Base-by-base conservation (phyloP, 2,113 vertebrate genomes). In the Arothron firmamentum region DNA sequence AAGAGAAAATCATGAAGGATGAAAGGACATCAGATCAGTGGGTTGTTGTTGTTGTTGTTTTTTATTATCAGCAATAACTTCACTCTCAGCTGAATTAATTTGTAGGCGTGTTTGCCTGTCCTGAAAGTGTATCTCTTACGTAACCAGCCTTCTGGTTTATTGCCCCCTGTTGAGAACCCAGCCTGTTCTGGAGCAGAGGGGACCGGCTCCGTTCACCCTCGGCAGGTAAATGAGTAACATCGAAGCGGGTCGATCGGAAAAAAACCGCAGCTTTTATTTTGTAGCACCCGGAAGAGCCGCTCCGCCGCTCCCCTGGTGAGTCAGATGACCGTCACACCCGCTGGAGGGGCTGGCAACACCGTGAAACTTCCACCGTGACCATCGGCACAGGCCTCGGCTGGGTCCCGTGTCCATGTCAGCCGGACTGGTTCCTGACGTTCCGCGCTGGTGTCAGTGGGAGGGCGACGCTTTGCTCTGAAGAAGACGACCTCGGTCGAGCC, bases 301-400 rank as follows among this genome's bases (percentile, higher is more conserved):
- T 3, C 2, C 34, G 34, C 34, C 34, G 3, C 50, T 25, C 34
- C 54, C 15, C 19, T 3, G n/a, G 19, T n/a, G 11, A 14, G 6
- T 8, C 2, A 2, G 81, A 79, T 85, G 82, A 87, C 73, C 63
- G 64, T 53, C 21, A 41, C 72, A 31, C 74, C 11, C 34, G 34
- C 12, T 10, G 8, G 12, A 38, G 34, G 9, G 1, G 3, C 11
- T 70, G 68, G 75, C 79, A 74, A 67, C 57, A 57, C 6, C n/a
- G 28, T 2, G 13, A n/a, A 38, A 20, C 38, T 51, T 34, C 4
- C 16, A 9, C 50, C 20, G 65, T 49, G 12, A 56, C 56, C 56
- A 13, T 20, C 56, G 48, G 3, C 34, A 16, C 57, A 38, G 65
- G 28, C 59, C 43, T 23, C 58, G 45, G 19, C 48, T 6, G 66